Evolutionary conservation across 2,113 vertebrate species (phyloP), one percentile per base, ranked within the genome.

Genomic region (Aptenodytes patagonicus): DNA sequence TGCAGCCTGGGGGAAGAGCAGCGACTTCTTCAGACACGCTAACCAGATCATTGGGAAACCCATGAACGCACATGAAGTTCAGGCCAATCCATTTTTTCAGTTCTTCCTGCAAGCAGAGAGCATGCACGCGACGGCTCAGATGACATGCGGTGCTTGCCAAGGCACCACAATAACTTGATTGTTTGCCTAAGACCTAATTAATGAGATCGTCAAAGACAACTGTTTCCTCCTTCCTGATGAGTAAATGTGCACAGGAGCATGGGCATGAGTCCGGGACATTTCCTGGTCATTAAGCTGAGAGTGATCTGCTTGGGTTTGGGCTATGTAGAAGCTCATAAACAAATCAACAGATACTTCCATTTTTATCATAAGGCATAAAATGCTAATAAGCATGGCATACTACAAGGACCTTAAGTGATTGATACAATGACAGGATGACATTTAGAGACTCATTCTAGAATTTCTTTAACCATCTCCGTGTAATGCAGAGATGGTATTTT

Each of bases 81-180:
- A 62, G 49, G 42, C 25, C 70, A 77, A 42, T 5, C 11, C 19
- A 8, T 40, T 55, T 51, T 64, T 61, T 24, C 36, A 54, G 26
- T 18, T 72, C 29, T 76, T 87, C 32, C 68, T 87, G 47, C 32
- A 87, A 58, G 34, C 6, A 1, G 17, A 86, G 25, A 62, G 9
- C 28, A 8, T 5, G 26, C 58, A 86, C 0, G 0, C 0, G 0
- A 69, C 1, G 9, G 36, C 68, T 95, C 62, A 57, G 86, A 32
- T 1, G 5, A 58, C 13, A 20, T 0, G 0, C 0, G 2, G 26
- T 13, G 29, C 80, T 84, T 95, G 83, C 72, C 81, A 75, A 92
- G 55, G 55, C 18, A 1, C 54, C 42, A 71, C 69, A 84, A 26
- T 57, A 75, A 66, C 46, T 64, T 60, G 44, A 47, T 68, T 93